Base-by-base conservation (phyloP, 2,888 invertebrate species). In the Choreutis nemorana region DNA sequence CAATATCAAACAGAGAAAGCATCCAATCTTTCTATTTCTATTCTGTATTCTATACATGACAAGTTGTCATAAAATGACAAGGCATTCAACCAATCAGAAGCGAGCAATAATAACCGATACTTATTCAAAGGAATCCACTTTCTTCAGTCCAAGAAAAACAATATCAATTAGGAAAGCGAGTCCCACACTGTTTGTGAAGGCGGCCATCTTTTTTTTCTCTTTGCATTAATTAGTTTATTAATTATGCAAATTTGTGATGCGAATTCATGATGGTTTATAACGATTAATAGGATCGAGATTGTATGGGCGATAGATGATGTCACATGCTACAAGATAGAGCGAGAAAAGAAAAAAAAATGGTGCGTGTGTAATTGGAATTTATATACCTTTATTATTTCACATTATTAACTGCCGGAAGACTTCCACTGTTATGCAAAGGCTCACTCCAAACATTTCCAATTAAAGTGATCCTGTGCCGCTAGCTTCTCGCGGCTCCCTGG, bases 241-340 rank as follows among this genome's bases (percentile, higher is more conserved):
- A 73, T 70, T 71, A 73, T 73, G 72, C 57, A 62, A 68, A 73
- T 70, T 63, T 58, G 57, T 65, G n/a, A 63, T 68, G 73, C 64
- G 71, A 71, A 67, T 72, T 60, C 51, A 50, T 62, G 64, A 70
- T 71, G 62, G 54, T 65, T 64, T 62, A 66, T 58, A 57, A 52
- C 61, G 64, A 71, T 68, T 67, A 65, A 60, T 59, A 52, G 55
- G 55, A 66, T 64, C 44, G 51, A 62, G 70, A 71, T 72, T 57
- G 57, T 55, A 47, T 38, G 36, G 39, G 30, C 41, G 55, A 55
- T 49, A 50, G n/a, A n/a, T n/a, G n/a, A n/a, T n/a, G n/a, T n/a
- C n/a, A n/a, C n/a, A n/a, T n/a, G n/a, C n/a, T n/a, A n/a, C n/a
- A n/a, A n/a, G n/a, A n/a, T n/a, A n/a, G n/a, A n/a, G n/a, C n/a